These are phyloP conservation scores for Sciurus carolinensis DNA, from an alignment of 2,797 vertebrate genomes.

Conservation along the genomic window DNA sequence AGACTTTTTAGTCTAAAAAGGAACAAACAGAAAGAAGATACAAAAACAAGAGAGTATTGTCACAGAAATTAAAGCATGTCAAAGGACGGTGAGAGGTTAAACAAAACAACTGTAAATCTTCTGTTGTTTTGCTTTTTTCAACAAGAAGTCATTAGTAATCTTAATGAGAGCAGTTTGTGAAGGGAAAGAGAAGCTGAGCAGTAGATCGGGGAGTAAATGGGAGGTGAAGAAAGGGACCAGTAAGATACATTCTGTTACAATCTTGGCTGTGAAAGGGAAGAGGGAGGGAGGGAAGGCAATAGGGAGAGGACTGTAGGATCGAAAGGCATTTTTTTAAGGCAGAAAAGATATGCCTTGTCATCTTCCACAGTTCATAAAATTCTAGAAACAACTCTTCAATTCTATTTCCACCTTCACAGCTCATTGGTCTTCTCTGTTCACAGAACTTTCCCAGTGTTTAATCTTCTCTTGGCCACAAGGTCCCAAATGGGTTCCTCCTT, in stretches of 20 bases:
- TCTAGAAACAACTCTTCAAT: constrained; percentile 35
- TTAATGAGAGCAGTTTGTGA: not conserved
- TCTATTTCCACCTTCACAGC: constrained; percentile 37
- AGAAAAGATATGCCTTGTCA: not conserved
- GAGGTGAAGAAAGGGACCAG: not conserved
- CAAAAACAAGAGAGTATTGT: not conserved
- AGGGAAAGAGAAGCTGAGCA: constrained; percentile 11
- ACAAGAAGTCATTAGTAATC: constrained; percentile 1
- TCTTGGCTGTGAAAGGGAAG: constrained; percentile 39
- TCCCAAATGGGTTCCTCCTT: constrained; percentile 48
- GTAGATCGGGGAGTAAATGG: not conserved
- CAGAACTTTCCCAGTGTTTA: constrained; percentile 42
- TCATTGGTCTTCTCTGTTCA: constrained; percentile 46
- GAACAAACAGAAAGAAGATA: not conserved
- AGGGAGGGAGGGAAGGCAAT: not conserved
- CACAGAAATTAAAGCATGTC: constrained; percentile 3
- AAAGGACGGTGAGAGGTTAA: constrained; percentile 40
- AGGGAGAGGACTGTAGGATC: not conserved
- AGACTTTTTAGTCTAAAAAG: not conserved
- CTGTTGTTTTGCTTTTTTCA: constrained; percentile 27
- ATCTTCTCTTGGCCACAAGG: constrained; percentile 55
- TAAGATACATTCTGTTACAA: constrained; percentile 6
- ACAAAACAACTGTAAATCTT: constrained; percentile 38
- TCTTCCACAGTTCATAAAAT: constrained; percentile 19
- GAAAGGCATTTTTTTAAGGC: not conserved